These are phyloP conservation scores for Gnathonemus longibarbis DNA, from an alignment of 2,113 vertebrate species.

Conservation along the genomic window DNA sequence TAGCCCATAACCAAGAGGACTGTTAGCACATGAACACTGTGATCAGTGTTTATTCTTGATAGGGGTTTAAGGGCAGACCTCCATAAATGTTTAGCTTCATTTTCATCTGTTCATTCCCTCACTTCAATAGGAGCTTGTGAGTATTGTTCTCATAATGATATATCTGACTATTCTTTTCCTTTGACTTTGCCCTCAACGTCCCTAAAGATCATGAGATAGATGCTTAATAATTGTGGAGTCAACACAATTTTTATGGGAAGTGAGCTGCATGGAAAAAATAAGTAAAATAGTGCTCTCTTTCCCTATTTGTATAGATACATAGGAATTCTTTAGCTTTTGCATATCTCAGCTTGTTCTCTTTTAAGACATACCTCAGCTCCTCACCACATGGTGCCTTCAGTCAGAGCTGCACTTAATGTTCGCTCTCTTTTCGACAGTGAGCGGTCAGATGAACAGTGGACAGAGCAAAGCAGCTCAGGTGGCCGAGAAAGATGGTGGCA, in stretches of 20 bases:
- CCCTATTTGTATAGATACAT: background rate
- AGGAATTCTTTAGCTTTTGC: background rate
- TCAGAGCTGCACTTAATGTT: background rate
- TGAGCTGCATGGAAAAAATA: background rate
- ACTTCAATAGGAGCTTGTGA: background rate
- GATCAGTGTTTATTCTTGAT: background rate
- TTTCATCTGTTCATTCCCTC: background rate
- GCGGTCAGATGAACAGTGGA: conserved; percentile 65
- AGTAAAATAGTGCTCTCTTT: background rate
- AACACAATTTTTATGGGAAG: background rate
- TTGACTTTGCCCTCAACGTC: background rate
- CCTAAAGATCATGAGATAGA: background rate
- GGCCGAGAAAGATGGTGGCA: conserved; percentile 79
- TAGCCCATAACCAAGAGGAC: background rate
- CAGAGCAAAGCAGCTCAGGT: conserved; percentile 70
- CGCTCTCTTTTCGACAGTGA: conserved; percentile 60
- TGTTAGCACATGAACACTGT: background rate
- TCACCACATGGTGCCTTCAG: background rate
- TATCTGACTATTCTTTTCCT: background rate
- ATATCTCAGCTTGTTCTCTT: background rate
- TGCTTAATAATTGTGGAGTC: background rate
- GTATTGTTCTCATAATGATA: background rate
- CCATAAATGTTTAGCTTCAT: background rate
- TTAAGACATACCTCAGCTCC: background rate
- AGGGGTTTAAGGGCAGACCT: background rate